Evolutionary conservation across 1,140 invertebrate species (phyloP).

Genomic region (Polypedilum pembai): DNA sequence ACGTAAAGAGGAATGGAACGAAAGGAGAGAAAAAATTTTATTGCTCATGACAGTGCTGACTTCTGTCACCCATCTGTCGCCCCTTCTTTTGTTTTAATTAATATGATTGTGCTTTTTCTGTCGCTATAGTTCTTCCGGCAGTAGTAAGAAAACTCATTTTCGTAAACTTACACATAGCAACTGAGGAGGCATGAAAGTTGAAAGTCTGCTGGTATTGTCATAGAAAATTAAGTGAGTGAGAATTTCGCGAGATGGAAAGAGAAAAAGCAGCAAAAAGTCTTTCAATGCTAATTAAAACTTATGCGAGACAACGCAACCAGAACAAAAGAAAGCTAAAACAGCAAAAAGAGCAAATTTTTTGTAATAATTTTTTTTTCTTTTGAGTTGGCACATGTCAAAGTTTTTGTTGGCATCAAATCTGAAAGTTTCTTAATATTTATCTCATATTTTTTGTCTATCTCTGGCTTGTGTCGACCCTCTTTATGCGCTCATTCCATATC

Average conservation of each 20-base stretch:
- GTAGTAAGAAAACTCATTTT: too few relatives aligned
- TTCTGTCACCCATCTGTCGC: slow-evolving; percentile 10
- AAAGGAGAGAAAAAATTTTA: neutral
- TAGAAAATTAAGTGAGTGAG: neutral
- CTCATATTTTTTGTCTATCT: neutral
- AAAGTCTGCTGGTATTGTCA: neutral
- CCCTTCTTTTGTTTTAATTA: neutral
- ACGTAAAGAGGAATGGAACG: too few relatives aligned
- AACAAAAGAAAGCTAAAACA: neutral
- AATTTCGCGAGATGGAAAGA: neutral
- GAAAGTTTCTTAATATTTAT: neutral
- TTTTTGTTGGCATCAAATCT: neutral
- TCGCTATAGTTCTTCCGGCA: too few relatives aligned
- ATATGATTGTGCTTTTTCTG: neutral
- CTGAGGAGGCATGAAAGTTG: too few relatives aligned
- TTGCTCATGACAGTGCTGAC: slow-evolving; percentile 4
- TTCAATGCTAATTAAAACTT: neutral
- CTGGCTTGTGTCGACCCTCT: neutral
- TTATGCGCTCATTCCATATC: too few relatives aligned
- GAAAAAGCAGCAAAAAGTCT: neutral
- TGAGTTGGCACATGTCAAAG: neutral
- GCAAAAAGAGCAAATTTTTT: neutral
- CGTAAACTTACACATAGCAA: too few relatives aligned
- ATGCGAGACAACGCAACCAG: neutral
- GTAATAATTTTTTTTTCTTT: slow-evolving; percentile 5